phyloP scores from a whole-genome alignment of 2,113 vertebrate species.

The Osmerus mordax region DNA sequence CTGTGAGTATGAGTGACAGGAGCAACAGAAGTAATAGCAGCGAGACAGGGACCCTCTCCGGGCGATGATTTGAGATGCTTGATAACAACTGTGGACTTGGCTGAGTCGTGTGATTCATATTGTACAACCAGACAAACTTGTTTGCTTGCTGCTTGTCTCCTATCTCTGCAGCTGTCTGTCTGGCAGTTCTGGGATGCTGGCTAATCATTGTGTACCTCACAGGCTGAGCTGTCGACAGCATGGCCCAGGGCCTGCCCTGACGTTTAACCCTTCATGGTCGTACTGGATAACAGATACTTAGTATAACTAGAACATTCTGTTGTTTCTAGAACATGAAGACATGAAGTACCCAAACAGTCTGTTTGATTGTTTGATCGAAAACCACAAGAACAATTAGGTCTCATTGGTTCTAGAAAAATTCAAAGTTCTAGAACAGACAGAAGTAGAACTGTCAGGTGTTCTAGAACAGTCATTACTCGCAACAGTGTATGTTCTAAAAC shows the following conservation, averaged over 20 bases:
- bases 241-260: neutral
- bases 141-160: neutral
- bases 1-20: neutral
- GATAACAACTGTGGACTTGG: neutral
- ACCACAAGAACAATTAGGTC: too few species aligned
- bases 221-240: slow-evolving; percentile 5
- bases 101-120: slow-evolving; percentile 4
- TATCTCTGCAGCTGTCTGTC: slow-evolving; percentile 3
- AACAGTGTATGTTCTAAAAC: too few species aligned
- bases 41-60: neutral
- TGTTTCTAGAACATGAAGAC: too few species aligned
- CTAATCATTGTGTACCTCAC: slow-evolving; percentile 5
- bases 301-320: too few species aligned
- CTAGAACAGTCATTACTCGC: too few species aligned
- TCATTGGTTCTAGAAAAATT: too few species aligned
- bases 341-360: too few species aligned
- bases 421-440: too few species aligned
- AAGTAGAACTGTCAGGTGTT: too few species aligned
- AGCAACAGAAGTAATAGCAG: neutral
- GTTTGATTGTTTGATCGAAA: too few species aligned
- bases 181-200: neutral
- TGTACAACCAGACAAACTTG: slow-evolving; percentile 14
- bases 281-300: neutral
- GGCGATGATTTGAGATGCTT: neutral
- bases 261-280: neutral